Evolutionary conservation across 2,113 vertebrate species (phyloP).

Genomic region (Litocranius walleri): DNA sequence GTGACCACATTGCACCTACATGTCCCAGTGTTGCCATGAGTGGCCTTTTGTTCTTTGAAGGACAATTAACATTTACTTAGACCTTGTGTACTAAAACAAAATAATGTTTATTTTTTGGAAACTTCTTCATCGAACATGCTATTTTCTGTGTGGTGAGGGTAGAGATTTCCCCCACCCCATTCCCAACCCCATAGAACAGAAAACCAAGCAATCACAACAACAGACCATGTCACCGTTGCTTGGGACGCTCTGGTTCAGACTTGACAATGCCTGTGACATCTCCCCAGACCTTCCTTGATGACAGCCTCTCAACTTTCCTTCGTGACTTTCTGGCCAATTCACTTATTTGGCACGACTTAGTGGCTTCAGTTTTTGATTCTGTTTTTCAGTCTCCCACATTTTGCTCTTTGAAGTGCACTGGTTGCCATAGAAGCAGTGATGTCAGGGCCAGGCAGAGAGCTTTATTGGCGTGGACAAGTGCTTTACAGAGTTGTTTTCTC

Average conservation of each 20-base stretch:
- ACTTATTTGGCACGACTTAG: not conserved
- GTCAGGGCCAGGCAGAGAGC: not conserved
- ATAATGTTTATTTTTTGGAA: not conserved
- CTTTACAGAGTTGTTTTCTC: conserved; percentile 5
- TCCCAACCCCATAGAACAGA: not conserved
- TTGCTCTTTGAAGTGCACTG: conserved; percentile 3
- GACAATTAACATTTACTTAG: not conserved
- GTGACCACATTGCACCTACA: fast-evolving
- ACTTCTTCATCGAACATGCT: not conserved
- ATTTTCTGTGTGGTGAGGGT: not conserved
- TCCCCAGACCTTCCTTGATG: not conserved
- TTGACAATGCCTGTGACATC: too few relatives aligned
- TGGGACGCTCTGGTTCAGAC: not conserved
- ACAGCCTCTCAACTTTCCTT: not conserved
- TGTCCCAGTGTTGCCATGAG: not conserved
- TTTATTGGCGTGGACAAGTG: not conserved
- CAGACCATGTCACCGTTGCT: not conserved
- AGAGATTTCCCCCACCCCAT: not conserved
- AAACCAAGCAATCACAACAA: not conserved
- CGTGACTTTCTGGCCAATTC: not conserved
- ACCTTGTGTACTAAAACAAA: not conserved
- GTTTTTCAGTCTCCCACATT: not conserved
- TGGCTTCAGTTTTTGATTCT: not conserved
- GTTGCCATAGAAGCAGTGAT: conserved; percentile 47
- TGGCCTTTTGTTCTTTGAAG: not conserved